Percentiles rank a stretch among this genome's conserved stretches.
Conservation (phyloP, 2,888 invertebrate genomes). For the Diplazon laetatorius region DNA sequence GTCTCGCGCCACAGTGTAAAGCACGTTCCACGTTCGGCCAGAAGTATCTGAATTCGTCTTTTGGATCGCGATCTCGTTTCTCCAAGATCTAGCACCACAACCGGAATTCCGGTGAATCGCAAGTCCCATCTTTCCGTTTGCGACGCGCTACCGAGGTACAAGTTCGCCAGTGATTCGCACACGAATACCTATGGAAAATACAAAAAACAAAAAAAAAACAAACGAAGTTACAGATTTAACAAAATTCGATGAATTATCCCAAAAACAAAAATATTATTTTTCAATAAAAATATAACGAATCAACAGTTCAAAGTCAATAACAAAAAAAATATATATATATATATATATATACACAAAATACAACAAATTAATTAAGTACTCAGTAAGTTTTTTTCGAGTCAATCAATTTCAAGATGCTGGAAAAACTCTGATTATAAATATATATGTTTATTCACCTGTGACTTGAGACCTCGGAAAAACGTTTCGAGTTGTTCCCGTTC, state of each 20-base stretch:
- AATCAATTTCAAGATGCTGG: too few relatives aligned
- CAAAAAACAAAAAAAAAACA: constrained; percentile 56
- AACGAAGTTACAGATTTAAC: background rate
- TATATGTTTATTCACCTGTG: constrained; percentile 85
- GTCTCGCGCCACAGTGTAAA: constrained; percentile 92
- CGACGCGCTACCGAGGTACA: constrained; percentile 86
- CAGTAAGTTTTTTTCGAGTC: too few relatives aligned
- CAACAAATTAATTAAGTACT: too few relatives aligned
- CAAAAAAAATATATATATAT: too few relatives aligned
- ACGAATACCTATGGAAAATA: constrained; percentile 87
- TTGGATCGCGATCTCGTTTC: constrained; percentile 88
- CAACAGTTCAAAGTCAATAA: too few relatives aligned
- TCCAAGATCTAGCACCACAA: constrained; percentile 90
- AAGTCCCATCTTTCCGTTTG: constrained; percentile 87
- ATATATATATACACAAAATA: too few relatives aligned
- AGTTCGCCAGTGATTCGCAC: constrained; percentile 89
- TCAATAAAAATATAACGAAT: background rate
- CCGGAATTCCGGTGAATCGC: constrained; percentile 90
- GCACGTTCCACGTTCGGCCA: constrained; percentile 91
- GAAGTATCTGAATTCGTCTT: constrained; percentile 87
- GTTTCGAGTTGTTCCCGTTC: constrained; percentile 89
- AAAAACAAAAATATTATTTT: too few relatives aligned
- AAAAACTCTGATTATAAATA: too few relatives aligned
- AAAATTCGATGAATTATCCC: too few relatives aligned
- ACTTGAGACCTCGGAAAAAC: constrained; percentile 90